phyloP scores from a whole-genome alignment of 92 coral and sea anemone species.

The Umimayanthus kanabou region DNA sequence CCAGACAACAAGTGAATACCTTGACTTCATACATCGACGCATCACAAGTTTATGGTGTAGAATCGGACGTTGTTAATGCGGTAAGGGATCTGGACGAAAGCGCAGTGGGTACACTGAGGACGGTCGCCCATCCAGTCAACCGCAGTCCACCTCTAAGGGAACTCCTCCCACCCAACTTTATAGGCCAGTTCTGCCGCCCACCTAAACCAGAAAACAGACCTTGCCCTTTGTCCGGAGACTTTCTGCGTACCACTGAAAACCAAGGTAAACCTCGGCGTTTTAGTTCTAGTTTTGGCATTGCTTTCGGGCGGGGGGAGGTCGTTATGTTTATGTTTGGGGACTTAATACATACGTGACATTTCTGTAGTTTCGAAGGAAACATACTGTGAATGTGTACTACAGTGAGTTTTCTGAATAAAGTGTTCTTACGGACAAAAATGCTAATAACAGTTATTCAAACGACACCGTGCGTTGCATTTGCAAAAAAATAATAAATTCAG shows the following conservation, averaged over 20 bases:
- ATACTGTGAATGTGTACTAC: too few species aligned
- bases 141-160: slow-evolving; percentile 19
- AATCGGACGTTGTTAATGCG: not conserved
- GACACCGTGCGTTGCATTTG: too few species aligned
- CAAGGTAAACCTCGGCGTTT: slow-evolving; percentile 28
- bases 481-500: too few species aligned
- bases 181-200: slow-evolving; percentile 40
- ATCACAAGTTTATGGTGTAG: slow-evolving; percentile 66
- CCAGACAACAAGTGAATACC: slow-evolving; percentile 43
- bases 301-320: too few species aligned
- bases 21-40: slow-evolving; percentile 60
- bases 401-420: too few species aligned
- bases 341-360: too few species aligned
- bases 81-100: slow-evolving; percentile 27
- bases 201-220: slow-evolving; percentile 20
- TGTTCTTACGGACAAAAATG: too few species aligned
- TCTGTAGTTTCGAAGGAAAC: too few species aligned
- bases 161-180: slow-evolving; percentile 32
- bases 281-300: not conserved
- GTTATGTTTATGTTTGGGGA: too few species aligned
- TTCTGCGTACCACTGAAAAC: slow-evolving; percentile 44
- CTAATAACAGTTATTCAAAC: too few species aligned
- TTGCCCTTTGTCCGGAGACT: slow-evolving; percentile 47
- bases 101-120: slow-evolving; percentile 38
- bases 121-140: slow-evolving; percentile 10